These are phyloP conservation scores for Megaustenia siamemsis DNA, from an alignment of 2,888 invertebrate genomes.

Conservation along the genomic window DNA sequence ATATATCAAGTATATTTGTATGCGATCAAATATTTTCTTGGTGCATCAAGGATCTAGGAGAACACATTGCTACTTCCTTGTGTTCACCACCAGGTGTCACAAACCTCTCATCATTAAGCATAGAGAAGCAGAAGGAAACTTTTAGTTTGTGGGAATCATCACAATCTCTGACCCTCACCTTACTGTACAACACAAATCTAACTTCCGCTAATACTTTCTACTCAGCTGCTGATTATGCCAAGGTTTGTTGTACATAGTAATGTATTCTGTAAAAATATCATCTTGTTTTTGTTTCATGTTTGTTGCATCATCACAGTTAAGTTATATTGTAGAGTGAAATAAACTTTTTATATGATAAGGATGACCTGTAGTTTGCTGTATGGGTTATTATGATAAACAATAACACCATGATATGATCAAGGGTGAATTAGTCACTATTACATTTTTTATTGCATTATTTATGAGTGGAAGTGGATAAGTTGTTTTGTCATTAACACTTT, in stretches of 20 bases:
- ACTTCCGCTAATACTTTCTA: slow-evolving; percentile 15
- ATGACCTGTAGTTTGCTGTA: too few species aligned
- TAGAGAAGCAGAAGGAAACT: slow-evolving; percentile 8
- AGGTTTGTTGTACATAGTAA: slow-evolving; percentile 10
- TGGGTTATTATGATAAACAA: too few species aligned
- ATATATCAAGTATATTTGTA: neutral
- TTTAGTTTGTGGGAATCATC: neutral
- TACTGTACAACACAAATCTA: slow-evolving; percentile 13
- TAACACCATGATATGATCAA: too few species aligned
- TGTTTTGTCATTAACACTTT: too few species aligned
- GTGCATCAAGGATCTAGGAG: neutral
- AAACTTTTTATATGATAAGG: too few species aligned
- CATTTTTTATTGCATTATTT: too few species aligned
- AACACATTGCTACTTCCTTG: neutral
- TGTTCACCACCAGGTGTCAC: neutral
- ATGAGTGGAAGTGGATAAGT: too few species aligned
- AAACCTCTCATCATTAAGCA: slow-evolving; percentile 9
- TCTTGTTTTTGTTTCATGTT: neutral
- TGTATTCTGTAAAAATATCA: neutral
- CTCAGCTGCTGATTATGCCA: slow-evolving; percentile 32
- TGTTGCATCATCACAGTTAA: neutral
- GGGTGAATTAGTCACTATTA: too few species aligned
- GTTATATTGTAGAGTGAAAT: too few species aligned
- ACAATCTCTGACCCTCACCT: slow-evolving; percentile 19
- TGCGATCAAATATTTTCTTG: neutral